Conservation (phyloP, 2,888 invertebrate genomes). For the Galeruca laticollis region DNA sequence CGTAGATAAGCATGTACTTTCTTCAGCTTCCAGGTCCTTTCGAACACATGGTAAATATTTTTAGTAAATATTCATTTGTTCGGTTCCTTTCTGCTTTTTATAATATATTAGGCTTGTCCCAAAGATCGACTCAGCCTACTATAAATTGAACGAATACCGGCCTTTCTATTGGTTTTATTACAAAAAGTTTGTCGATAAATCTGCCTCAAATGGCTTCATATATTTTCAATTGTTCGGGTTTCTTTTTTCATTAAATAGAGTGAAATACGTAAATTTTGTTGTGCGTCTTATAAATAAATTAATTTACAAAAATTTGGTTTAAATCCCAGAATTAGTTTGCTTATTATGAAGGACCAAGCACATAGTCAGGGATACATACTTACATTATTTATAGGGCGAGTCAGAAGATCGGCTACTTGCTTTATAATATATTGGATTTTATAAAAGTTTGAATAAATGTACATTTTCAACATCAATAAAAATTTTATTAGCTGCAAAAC, state of each 20-base stretch:
- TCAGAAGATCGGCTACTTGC: too few relatives aligned
- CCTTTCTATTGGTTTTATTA: slow-evolving; percentile 43
- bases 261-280: slow-evolving; percentile 29
- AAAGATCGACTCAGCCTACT: slow-evolving; percentile 39
- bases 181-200: slow-evolving; percentile 37
- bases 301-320: too few relatives aligned
- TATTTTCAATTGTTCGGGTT: slow-evolving; percentile 37
- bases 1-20: too few relatives aligned
- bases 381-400: too few relatives aligned
- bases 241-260: slow-evolving; percentile 45
- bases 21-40: not conserved
- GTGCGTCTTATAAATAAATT: not conserved
- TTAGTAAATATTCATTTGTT: slow-evolving; percentile 39
- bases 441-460: too few relatives aligned
- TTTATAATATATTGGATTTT: too few relatives aligned
- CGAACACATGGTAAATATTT: slow-evolving; percentile 24
- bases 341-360: too few relatives aligned
- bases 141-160: slow-evolving; percentile 40
- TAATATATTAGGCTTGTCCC: slow-evolving; percentile 19
- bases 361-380: too few relatives aligned
- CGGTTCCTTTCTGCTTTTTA: slow-evolving; percentile 17
- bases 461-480: too few relatives aligned
- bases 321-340: too few relatives aligned
- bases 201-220: slow-evolving; percentile 36
- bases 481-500: too few relatives aligned